Evolutionary conservation across 2,113 vertebrate species (phyloP).

Genomic region (Symphodus melops): DNA sequence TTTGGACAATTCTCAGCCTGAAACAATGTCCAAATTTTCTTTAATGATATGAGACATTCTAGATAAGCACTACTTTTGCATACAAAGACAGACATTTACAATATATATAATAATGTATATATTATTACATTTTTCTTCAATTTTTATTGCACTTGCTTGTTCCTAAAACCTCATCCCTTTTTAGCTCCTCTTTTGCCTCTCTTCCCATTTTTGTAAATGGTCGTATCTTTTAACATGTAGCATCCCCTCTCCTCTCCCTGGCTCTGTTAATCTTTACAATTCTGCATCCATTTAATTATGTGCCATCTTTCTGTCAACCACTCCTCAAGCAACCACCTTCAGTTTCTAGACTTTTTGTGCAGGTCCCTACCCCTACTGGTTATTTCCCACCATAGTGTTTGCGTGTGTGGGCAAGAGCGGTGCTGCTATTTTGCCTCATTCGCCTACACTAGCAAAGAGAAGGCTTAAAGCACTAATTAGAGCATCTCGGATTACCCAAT

Average conservation of each 20-base stretch:
- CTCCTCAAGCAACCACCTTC: too few species aligned
- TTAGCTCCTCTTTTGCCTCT: neutral
- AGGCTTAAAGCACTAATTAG: conserved; percentile 66
- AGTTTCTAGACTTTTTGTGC: neutral
- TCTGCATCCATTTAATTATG: conserved; percentile 42
- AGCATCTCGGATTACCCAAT: conserved; percentile 51
- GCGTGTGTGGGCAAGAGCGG: conserved; percentile 1
- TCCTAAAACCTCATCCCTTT: neutral
- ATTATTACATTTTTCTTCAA: too few species aligned
- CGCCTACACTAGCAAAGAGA: conserved; percentile 32
- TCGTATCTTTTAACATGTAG: too few species aligned
- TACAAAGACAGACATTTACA: too few species aligned
- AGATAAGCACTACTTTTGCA: too few species aligned
- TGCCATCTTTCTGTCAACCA: conserved; percentile 25
- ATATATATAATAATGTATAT: too few species aligned
- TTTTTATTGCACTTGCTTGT: too few species aligned
- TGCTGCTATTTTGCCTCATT: conserved; percentile 34
- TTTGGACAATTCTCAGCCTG: too few species aligned
- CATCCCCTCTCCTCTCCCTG: neutral
- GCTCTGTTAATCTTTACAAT: conserved; percentile 17
- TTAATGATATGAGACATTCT: too few species aligned
- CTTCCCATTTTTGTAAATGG: neutral
- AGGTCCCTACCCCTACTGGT: conserved; percentile 2
- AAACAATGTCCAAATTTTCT: too few species aligned
- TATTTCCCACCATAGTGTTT: conserved; percentile 3